A percentile compares a stretch with the other conserved stretches of the same genome.
Conservation (phyloP, 2,113 vertebrate genomes). For the Gymnocephalus cernua region DNA sequence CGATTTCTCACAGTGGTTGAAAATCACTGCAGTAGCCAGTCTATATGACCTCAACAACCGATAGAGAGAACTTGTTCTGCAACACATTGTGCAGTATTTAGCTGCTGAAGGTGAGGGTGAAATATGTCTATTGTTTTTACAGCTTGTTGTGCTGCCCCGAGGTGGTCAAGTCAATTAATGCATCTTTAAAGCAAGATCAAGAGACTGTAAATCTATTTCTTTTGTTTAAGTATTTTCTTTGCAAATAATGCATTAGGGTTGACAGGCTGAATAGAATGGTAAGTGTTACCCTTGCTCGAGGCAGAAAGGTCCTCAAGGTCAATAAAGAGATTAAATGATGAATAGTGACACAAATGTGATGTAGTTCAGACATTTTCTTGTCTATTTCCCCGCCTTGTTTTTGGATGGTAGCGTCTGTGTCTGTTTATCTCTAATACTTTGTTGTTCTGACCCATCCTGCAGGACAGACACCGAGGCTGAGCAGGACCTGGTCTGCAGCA, state of each 20-base stretch:
- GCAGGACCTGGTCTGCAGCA: conserved; percentile 87
- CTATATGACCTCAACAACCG: too few species aligned
- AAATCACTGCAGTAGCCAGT: too few species aligned
- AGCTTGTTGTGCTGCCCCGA: too few species aligned
- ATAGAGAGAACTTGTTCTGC: too few species aligned
- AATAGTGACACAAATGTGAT: not conserved
- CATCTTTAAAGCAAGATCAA: not conserved
- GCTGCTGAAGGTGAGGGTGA: not conserved
- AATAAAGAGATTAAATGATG: not conserved
- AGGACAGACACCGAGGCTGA: conserved; percentile 94
- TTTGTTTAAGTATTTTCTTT: not conserved
- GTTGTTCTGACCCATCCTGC: conserved; percentile 27
- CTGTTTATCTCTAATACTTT: not conserved
- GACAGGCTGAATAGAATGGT: not conserved
- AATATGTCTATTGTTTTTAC: too few species aligned
- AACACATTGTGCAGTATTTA: not conserved
- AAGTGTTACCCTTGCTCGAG: not conserved
- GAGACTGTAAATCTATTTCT: not conserved
- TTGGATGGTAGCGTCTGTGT: not conserved
- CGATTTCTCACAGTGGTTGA: too few species aligned
- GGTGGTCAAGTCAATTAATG: not conserved
- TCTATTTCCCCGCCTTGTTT: not conserved
- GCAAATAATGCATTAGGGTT: not conserved
- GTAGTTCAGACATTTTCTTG: not conserved
- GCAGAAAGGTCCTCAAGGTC: not conserved